phyloP scores from a whole-genome alignment of 2,797 vertebrate species.

The Chelidonichthys spinosus region DNA sequence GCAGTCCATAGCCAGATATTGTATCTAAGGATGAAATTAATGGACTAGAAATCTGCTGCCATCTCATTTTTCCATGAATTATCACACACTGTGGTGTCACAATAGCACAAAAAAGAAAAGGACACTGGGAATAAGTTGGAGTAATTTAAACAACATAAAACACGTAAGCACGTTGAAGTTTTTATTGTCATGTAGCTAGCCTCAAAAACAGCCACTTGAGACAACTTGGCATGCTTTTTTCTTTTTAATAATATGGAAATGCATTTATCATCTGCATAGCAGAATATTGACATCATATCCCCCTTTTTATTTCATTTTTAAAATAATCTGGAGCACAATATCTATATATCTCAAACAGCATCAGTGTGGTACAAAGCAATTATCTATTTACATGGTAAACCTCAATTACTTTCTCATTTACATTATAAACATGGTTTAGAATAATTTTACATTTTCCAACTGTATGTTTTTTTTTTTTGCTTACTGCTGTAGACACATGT shows the following conservation, averaged over 20 bases:
- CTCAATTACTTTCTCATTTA: slow-evolving; percentile 75
- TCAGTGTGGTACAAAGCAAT: slow-evolving; percentile 39
- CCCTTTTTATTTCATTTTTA: slow-evolving; percentile 16
- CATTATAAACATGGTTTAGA: slow-evolving; percentile 75
- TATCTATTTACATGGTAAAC: slow-evolving; percentile 66
- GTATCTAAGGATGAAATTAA: not conserved
- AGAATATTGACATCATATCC: slow-evolving; percentile 25
- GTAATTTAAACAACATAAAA: not conserved
- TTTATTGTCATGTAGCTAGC: slow-evolving; percentile 1
- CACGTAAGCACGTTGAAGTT: not conserved
- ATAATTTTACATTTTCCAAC: slow-evolving; percentile 34
- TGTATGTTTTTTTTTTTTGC: slow-evolving; percentile 19
- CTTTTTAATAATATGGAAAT: slow-evolving; percentile 20
- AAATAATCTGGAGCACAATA: slow-evolving; percentile 23
- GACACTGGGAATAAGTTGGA: not conserved
- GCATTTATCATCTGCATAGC: slow-evolving; percentile 45
- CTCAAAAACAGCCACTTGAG: slow-evolving; percentile 5
- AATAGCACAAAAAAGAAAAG: not conserved
- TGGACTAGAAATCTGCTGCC: not conserved
- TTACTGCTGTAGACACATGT: slow-evolving; percentile 19
- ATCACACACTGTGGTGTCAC: not conserved
- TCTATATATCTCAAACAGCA: not conserved
- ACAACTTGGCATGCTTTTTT: not conserved
- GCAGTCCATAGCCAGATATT: not conserved
- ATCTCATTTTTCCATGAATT: not conserved